Evolutionary conservation across 2,797 vertebrate species (phyloP).

Genomic region (Myotis daubentonii): DNA sequence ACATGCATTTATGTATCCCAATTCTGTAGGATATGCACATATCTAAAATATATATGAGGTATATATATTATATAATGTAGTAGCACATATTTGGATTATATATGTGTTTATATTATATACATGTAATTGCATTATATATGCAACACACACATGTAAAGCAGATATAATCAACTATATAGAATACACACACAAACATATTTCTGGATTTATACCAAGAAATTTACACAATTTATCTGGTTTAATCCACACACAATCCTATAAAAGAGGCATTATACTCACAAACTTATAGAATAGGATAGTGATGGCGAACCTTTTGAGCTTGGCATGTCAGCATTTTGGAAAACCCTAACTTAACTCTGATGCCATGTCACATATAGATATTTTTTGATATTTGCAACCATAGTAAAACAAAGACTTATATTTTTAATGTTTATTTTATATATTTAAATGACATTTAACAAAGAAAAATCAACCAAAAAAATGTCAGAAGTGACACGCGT

Average conservation of each 20-base stretch:
- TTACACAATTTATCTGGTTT: neutral
- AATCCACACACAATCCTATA: neutral
- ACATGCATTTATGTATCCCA: neutral
- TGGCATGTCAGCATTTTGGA: too few species aligned
- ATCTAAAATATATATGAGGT: neutral
- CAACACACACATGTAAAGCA: neutral
- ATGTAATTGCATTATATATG: neutral
- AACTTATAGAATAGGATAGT: neutral
- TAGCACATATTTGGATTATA: neutral
- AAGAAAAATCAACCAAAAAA: too few species aligned
- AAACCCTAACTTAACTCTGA: too few species aligned
- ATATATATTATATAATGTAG: neutral
- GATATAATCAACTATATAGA: neutral
- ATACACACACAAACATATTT: neutral
- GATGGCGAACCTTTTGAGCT: too few species aligned
- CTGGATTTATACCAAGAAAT: neutral
- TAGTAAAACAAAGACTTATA: too few species aligned
- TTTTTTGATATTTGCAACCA: too few species aligned
- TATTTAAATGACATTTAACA: too few species aligned
- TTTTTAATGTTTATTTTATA: too few species aligned
- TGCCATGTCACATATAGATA: too few species aligned
- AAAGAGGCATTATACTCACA: neutral
- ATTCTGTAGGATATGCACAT: neutral
- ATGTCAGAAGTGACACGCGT: too few species aligned
- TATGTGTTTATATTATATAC: neutral